These are phyloP conservation scores for Drosophila falleni DNA, from an alignment of 2,888 invertebrate species.

Conservation along the genomic window DNA sequence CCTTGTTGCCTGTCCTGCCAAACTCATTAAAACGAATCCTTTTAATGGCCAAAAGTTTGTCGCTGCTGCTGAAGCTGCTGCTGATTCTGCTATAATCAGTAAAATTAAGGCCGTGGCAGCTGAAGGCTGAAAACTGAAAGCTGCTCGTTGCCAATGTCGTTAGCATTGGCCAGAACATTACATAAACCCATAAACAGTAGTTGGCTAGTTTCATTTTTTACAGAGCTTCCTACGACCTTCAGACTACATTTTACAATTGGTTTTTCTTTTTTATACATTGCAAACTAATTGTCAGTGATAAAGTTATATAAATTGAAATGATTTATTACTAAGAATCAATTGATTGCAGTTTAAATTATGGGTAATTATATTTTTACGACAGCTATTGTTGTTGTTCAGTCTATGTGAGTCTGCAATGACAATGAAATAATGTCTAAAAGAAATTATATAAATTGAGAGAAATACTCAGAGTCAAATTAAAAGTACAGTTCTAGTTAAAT, in stretches of 20 bases:
- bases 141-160: conserved; percentile 74
- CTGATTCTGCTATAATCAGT: conserved; percentile 71
- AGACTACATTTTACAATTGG: not conserved
- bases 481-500: not conserved
- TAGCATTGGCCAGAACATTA: conserved; percentile 56
- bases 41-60: conserved; percentile 79
- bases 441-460: not conserved
- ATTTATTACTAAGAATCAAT: conserved; percentile 19
- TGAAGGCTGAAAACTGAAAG: conserved; percentile 49
- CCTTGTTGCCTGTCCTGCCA: conserved; percentile 67
- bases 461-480: not conserved
- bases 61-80: conserved; percentile 5
- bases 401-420: not conserved
- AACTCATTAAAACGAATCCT: conserved; percentile 80
- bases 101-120: conserved; percentile 75
- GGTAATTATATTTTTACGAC: not conserved
- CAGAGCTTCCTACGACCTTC: conserved; percentile 36
- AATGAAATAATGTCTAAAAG: not conserved
- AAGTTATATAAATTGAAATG: not conserved
- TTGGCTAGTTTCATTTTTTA: conserved; percentile 34
- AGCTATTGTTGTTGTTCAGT: not conserved
- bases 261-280: conserved; percentile 6
- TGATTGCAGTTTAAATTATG: not conserved
- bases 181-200: conserved; percentile 50
- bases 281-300: conserved; percentile 23